Evolutionary conservation across 2,888 invertebrate species (phyloP), one percentile per base, ranked within the genome.

Genomic region (Ceramica pisi): DNA sequence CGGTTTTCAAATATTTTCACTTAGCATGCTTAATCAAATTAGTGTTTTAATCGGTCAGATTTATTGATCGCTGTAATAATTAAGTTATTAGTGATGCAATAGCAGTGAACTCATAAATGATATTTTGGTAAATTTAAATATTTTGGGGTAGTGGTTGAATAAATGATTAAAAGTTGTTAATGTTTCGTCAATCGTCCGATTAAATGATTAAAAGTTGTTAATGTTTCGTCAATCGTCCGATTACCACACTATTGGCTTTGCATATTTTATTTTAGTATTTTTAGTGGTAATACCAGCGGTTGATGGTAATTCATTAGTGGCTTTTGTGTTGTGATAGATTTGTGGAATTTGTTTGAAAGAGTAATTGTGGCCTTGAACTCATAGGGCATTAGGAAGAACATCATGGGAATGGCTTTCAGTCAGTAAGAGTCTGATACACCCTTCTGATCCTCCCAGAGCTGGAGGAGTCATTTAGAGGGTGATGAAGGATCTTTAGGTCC

Each of bases 51-150:
- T 59, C 16, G n/a, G 12, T 67, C n/a, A 50, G 44, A 21, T 41
- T 73, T 48, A 73, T 73, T 61, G 5, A 35, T 26, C 8, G 38
- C 21, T 19, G 44, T 26, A 12, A 38, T 56, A 64, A 65, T 66
- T 14, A 50, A 57, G 12, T 66, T 21, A 72, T 26, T 74, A 44
- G 12, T 65, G 50, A 35, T 23, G 21, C 9, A 5, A 16, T 31
- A 16, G 5, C 19, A 14, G 21, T 50, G 26, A 21, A 38, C 23
- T 48, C 14, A 56, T 72, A 21, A n/a, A 59, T 66, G n/a, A 51
- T 51, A 19, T 50, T 31, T 46, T 21, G 12, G 4, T n/a, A 16
- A 26, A 71, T 62, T 55, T 1, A 48, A 73, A 74, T 44, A 35
- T 35, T 56, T 56, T 57, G 1, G 7, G 2, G 19, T 5, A 12